Conservation (phyloP, 2,797 vertebrate species). For the Nasua narica region DNA sequence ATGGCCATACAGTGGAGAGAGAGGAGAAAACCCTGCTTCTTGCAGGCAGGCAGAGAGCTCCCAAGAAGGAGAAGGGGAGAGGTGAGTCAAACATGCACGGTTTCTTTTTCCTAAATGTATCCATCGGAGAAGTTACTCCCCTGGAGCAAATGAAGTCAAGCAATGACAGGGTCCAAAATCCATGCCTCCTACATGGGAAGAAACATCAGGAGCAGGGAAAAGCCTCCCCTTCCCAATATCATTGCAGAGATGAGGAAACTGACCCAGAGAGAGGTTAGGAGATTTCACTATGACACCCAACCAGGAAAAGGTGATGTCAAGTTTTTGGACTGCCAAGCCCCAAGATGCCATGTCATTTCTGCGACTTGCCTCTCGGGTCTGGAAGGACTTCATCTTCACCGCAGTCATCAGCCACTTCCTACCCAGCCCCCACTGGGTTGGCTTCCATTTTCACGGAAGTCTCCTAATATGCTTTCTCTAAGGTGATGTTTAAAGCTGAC, state of each 20-base stretch:
- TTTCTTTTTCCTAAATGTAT: background rate
- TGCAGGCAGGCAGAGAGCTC: background rate
- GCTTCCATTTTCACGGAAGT: background rate
- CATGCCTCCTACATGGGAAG: background rate
- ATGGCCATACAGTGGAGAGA: rapidly evolving
- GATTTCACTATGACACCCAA: background rate
- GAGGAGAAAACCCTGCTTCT: background rate
- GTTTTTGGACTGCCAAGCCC: background rate
- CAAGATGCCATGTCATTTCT: background rate
- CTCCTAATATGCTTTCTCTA: background rate
- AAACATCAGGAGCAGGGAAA: background rate
- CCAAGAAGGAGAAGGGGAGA: background rate
- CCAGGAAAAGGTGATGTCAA: background rate
- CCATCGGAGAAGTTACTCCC: background rate
- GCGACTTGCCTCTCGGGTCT: rapidly evolving
- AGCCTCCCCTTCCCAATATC: background rate
- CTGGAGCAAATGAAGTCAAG: background rate
- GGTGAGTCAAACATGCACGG: background rate
- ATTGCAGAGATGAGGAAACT: background rate
- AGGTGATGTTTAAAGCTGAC: background rate
- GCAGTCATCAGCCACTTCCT: background rate
- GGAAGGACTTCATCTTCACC: background rate
- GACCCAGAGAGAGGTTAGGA: background rate
- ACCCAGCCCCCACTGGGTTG: background rate
- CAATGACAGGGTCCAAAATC: background rate